Conservation (phyloP, 2,113 vertebrate species). For the Pedionomus torquatus region DNA sequence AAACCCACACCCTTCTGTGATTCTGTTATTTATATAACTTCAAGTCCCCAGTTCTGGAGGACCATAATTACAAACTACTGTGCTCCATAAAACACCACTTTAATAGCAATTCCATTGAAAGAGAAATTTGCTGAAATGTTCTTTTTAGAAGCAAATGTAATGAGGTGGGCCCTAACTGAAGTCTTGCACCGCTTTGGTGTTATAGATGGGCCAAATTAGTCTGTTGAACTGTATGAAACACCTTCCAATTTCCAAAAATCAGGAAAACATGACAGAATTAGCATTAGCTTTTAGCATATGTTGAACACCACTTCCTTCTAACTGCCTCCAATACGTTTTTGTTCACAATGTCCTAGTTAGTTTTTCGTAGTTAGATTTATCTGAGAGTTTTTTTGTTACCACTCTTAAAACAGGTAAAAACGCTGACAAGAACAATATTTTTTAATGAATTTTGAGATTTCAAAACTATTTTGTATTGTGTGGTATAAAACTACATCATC, state of each 20-base stretch:
- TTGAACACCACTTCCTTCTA: neutral
- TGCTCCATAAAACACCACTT: neutral
- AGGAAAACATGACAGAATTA: too few relatives aligned
- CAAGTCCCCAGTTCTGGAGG: constrained; percentile 11
- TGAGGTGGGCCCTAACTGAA: neutral
- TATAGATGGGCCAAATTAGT: neutral
- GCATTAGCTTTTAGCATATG: neutral
- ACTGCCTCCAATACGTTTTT: neutral
- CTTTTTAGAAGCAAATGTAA: constrained; percentile 29
- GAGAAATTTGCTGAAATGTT: constrained; percentile 15
- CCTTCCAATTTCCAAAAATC: neutral
- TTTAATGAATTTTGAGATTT: neutral
- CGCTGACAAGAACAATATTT: neutral
- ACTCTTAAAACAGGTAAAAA: neutral
- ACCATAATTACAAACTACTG: constrained; percentile 28
- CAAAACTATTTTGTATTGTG: neutral
- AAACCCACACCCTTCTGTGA: too few relatives aligned
- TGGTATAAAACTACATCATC: neutral
- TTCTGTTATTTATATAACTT: neutral
- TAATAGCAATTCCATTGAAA: constrained; percentile 21
- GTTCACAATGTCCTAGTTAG: neutral
- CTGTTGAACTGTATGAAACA: neutral
- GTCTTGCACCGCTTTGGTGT: neutral
- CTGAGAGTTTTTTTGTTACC: neutral
- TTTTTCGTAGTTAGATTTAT: neutral